Percentiles rank a stretch among this genome's conserved stretches.
phyloP scores from a whole-genome alignment of 2,113 vertebrate species.

The Neofelis nebulosa region DNA sequence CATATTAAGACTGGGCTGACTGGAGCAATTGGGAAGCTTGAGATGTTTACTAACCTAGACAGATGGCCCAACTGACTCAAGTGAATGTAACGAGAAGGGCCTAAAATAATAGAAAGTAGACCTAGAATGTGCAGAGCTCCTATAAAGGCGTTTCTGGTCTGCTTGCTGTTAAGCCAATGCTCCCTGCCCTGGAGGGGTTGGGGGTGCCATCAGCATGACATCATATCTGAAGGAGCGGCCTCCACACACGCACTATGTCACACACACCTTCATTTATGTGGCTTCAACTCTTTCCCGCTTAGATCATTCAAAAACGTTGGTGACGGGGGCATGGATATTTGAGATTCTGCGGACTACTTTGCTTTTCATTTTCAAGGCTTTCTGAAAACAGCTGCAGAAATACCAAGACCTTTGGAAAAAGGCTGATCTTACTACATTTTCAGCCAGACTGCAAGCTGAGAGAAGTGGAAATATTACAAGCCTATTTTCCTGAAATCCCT shows the following conservation, averaged over 20 bases:
- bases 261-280: not conserved
- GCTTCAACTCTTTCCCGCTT: not conserved
- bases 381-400: conserved; percentile 75
- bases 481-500: conserved; percentile 63
- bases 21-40: not conserved
- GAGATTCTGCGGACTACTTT: not conserved
- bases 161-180: not conserved
- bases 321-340: not conserved
- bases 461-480: conserved; percentile 67
- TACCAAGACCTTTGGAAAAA: conserved; percentile 54
- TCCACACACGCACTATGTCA: not conserved
- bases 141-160: not conserved
- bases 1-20: not conserved
- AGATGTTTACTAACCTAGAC: not conserved
- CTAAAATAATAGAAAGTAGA: not conserved
- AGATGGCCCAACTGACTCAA: not conserved
- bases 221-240: not conserved
- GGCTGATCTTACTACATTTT: conserved; percentile 30
- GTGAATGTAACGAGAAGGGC: not conserved
- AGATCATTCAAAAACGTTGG: not conserved
- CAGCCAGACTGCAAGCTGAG: conserved; percentile 55
- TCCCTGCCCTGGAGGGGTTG: not conserved
- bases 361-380: conserved; percentile 45
- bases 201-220: not conserved
- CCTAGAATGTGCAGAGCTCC: not conserved